phyloP scores from a whole-genome alignment of 2,113 vertebrate species.

The Alethe castanea region DNA sequence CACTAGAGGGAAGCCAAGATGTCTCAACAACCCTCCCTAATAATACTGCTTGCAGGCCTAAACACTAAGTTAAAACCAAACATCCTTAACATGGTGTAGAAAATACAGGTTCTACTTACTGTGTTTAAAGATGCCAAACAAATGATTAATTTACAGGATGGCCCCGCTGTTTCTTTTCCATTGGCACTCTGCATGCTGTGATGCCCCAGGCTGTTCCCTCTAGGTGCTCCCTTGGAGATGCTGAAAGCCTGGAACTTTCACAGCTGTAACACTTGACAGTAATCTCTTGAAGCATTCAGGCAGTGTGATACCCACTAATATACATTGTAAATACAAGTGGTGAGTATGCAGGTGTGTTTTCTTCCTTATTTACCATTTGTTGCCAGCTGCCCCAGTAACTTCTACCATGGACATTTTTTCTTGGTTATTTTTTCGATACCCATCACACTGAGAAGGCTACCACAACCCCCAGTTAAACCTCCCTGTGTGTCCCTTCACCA shows the following conservation, averaged over 20 bases:
- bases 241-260: not conserved
- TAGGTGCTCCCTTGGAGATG: not conserved
- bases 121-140: not conserved
- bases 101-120: not conserved
- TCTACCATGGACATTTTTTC: not conserved
- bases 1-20: constrained; percentile 29
- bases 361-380: not conserved
- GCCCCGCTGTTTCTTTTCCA: not conserved
- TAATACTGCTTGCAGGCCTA: not conserved
- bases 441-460: not conserved
- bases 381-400: not conserved
- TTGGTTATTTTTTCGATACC: not conserved
- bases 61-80: not conserved
- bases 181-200: not conserved
- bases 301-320: constrained; percentile 59
- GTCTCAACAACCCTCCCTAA: not conserved
- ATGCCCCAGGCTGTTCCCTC: not conserved
- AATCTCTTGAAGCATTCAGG: constrained; percentile 46
- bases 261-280: constrained; percentile 70
- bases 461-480: not conserved
- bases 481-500: not conserved
- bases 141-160: not conserved
- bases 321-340: constrained; percentile 45
- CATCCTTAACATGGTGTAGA: not conserved
- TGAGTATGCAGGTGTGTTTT: not conserved